phyloP scores from a whole-genome alignment of 37 sponge, comb jelly and placozoan genomes.

The Cliona cf. orientalis region DNA sequence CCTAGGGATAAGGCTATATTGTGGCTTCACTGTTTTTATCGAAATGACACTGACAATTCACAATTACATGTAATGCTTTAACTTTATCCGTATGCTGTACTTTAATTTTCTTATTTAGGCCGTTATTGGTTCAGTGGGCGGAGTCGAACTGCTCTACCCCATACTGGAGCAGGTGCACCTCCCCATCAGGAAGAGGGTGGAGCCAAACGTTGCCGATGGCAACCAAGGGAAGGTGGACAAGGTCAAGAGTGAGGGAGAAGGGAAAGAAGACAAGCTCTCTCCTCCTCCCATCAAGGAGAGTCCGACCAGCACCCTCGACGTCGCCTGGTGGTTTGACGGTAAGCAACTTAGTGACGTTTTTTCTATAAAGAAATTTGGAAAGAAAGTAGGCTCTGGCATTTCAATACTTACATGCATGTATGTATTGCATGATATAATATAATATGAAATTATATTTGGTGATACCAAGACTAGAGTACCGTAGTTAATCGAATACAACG shows the following conservation, averaged over 20 bases:
- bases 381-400: too few species aligned
- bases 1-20: too few species aligned
- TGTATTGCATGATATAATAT: too few species aligned
- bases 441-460: too few species aligned
- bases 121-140: conserved; percentile 85
- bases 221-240: not conserved
- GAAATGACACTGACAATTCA: not conserved
- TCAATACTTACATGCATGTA: too few species aligned
- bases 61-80: not conserved
- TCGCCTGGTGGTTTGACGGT: conserved; percentile 35
- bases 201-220: not conserved
- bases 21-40: not conserved
- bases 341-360: too few species aligned
- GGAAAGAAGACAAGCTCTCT: too few species aligned
- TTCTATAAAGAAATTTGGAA: too few species aligned
- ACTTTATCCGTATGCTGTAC: not conserved
- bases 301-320: not conserved
- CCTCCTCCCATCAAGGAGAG: too few species aligned
- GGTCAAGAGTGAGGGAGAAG: not conserved
- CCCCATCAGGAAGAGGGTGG: conserved; percentile 14
- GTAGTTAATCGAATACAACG: too few species aligned
- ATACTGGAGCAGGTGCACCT: conserved; percentile 81
- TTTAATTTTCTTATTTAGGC: conserved; percentile 54
- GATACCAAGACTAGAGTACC: too few species aligned
- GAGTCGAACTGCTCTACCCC: conserved; percentile 90